Evolutionary conservation across 1,140 invertebrate genomes (phyloP).

Genomic region (Anastrepha obliqua): DNA sequence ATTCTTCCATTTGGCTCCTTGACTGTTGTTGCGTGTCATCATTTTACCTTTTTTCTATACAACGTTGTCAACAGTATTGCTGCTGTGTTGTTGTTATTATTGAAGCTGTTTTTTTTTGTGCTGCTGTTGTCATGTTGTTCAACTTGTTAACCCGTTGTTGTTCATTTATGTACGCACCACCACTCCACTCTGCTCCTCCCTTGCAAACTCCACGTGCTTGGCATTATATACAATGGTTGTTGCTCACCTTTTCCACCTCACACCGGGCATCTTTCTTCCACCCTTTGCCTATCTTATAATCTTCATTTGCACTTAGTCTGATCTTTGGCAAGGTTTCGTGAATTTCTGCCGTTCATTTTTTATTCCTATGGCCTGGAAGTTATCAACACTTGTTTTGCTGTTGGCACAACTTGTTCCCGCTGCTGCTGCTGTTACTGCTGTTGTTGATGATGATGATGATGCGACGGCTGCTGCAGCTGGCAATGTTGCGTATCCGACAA

Average conservation of each 20-base stretch:
- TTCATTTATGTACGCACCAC: neutral
- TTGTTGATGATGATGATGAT: neutral
- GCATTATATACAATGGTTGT: neutral
- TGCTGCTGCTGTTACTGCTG: neutral
- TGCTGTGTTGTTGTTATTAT: conserved; percentile 9
- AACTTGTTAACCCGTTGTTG: conserved; percentile 51
- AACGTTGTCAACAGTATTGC: conserved; percentile 17
- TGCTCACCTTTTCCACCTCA: conserved; percentile 20
- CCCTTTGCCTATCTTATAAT: neutral
- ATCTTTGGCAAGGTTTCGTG: neutral
- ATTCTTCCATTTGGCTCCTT: neutral
- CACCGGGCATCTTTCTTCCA: no score
- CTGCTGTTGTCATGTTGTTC: conserved; percentile 46
- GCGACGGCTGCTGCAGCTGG: conserved; percentile 2
- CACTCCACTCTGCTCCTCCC: neutral
- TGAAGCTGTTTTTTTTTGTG: neutral
- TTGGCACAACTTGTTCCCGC: conserved; percentile 41
- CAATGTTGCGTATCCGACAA: conserved; percentile 50
- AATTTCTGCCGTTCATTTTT: conserved; percentile 18
- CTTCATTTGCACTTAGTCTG: neutral
- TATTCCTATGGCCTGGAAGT: neutral
- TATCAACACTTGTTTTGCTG: conserved; percentile 20
- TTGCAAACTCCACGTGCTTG: neutral
- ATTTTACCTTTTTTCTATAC: conserved; percentile 3
- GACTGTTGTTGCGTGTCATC: conserved; percentile 44